phyloP scores from a whole-genome alignment of 2,113 vertebrate genomes.

The Marmota flaviventris region DNA sequence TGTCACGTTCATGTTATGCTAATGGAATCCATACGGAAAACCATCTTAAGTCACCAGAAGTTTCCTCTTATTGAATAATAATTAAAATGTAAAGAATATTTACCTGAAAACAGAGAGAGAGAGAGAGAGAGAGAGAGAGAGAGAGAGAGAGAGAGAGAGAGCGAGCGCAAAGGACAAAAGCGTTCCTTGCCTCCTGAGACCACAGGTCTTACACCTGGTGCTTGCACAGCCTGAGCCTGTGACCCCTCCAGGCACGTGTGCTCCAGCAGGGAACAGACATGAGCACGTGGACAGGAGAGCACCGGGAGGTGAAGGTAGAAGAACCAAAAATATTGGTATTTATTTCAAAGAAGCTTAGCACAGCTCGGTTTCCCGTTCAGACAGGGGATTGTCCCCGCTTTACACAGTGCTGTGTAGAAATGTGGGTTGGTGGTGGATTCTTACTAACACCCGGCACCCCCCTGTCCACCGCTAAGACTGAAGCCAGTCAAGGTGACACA shows the following conservation, averaged over 20 bases:
- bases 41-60: background rate
- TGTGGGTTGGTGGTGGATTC: too few species aligned
- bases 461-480: too few species aligned
- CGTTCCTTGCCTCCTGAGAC: background rate
- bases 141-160: too few species aligned
- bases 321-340: background rate
- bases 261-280: background rate
- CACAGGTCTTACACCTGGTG: background rate
- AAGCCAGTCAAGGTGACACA: too few species aligned
- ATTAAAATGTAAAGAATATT: background rate
- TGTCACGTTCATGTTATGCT: background rate
- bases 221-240: accelerated
- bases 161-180: background rate
- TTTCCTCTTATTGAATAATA: slow-evolving; percentile 1
- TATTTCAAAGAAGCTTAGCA: background rate
- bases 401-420: too few species aligned
- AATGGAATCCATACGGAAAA: slow-evolving; percentile 20
- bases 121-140: too few species aligned
- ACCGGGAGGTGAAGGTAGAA: background rate
- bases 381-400: background rate
- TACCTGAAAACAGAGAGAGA: background rate
- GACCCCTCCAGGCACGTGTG: accelerated
- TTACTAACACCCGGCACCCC: too few species aligned
- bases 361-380: background rate
- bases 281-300: background rate